These are phyloP conservation scores for Tryphoninae sp. DNA, from an alignment of 2,888 invertebrate genomes.

Conservation along the genomic window DNA sequence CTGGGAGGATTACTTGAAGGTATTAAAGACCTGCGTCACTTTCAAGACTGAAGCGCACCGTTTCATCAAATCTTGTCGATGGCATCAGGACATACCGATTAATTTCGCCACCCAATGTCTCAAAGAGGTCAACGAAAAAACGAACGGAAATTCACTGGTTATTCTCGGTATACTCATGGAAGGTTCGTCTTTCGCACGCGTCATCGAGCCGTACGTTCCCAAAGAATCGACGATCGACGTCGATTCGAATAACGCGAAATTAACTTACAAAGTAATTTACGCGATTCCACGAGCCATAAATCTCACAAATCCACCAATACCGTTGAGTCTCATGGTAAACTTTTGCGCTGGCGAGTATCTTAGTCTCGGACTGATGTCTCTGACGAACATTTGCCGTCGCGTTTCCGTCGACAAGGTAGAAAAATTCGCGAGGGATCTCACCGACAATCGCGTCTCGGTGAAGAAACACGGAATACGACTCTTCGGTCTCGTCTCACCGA, in stretches of 20 bases:
- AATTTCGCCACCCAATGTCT: conserved; percentile 66
- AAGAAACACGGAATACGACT: conserved; percentile 76
- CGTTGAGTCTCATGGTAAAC: conserved; percentile 64
- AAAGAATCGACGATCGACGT: conserved; percentile 63
- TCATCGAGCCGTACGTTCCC: conserved; percentile 71
- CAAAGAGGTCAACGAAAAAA: conserved; percentile 41
- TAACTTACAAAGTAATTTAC: conserved; percentile 6
- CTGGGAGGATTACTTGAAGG: conserved; percentile 64
- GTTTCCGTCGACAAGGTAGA: conserved; percentile 64
- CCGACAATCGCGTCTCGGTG: conserved; percentile 69
- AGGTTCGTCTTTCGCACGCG: conserved; percentile 62
- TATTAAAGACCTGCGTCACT: not conserved
- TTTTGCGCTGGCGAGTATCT: conserved; percentile 71
- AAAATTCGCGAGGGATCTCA: conserved; percentile 66
- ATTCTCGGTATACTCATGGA: conserved; percentile 69
- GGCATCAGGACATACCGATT: conserved; percentile 75
- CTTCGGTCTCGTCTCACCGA: conserved; percentile 65
- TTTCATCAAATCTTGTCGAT: conserved; percentile 70
- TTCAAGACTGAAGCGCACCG: not conserved
- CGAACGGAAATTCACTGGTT: conserved; percentile 15
- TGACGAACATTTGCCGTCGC: conserved; percentile 66
- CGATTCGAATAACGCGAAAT: conserved; percentile 49
- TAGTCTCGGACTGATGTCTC: conserved; percentile 47
- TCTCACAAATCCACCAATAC: conserved; percentile 73
- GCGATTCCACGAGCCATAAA: conserved; percentile 62